phyloP scores from a whole-genome alignment of 2,113 vertebrate species.

The Cettia cetti region DNA sequence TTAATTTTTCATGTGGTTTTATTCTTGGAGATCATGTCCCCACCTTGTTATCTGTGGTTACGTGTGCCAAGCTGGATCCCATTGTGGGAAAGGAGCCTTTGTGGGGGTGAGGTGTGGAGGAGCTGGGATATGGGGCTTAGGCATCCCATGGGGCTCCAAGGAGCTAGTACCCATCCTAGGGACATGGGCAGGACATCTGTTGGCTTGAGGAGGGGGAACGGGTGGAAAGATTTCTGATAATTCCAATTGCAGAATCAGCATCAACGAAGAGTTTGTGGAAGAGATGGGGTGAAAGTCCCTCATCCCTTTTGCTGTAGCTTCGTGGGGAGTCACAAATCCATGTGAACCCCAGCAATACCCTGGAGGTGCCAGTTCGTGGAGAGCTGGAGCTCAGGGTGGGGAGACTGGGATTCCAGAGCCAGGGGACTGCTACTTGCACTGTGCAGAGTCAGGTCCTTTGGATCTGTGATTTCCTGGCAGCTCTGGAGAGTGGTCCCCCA shows the following conservation, averaged over 20 bases:
- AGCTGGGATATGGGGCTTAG: not conserved
- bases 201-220: not conserved
- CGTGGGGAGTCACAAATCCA: not conserved
- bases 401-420: accelerated
- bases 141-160: accelerated
- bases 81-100: not conserved
- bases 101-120: not conserved
- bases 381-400: not conserved
- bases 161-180: not conserved
- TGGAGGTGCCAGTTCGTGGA: accelerated
- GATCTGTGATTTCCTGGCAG: not conserved
- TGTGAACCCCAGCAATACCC: not conserved
- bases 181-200: not conserved
- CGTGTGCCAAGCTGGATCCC: not conserved
- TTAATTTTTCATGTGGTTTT: not conserved
- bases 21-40: not conserved
- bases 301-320: not conserved
- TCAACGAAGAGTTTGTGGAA: not conserved
- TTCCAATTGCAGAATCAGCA: not conserved
- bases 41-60: not conserved
- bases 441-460: not conserved
- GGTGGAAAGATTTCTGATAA: not conserved
- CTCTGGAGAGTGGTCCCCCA: not conserved
- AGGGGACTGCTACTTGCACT: not conserved
- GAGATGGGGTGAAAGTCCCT: not conserved